Percentiles rank a stretch among this genome's conserved stretches.
Conservation (phyloP, 2,113 vertebrate genomes). For the Etheostoma cragini region DNA sequence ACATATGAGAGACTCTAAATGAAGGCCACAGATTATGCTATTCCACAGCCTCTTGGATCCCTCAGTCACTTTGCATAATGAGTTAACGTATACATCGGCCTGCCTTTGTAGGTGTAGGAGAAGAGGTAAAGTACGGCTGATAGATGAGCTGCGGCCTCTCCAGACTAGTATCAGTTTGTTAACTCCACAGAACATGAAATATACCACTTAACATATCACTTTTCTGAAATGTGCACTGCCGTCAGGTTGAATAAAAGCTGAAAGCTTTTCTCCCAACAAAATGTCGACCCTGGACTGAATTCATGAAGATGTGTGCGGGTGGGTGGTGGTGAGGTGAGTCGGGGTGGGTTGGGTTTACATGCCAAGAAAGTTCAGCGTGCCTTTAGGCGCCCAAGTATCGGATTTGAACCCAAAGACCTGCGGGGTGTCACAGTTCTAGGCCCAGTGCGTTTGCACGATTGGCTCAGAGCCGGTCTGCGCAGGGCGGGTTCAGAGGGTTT, state of each 20-base stretch:
- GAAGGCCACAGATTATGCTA: conserved; percentile 55
- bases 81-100: conserved; percentile 45
- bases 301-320: conserved; percentile 53
- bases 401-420: conserved; percentile 65
- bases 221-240: conserved; percentile 8
- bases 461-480: conserved; percentile 54
- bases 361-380: conserved; percentile 61
- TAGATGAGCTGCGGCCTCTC: conserved; percentile 13
- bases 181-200: conserved; percentile 26
- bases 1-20: conserved; percentile 59
- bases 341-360: conserved; percentile 33
- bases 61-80: conserved; percentile 52
- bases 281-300: conserved; percentile 26
- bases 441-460: conserved; percentile 39
- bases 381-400: conserved; percentile 46
- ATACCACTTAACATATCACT: conserved; percentile 18
- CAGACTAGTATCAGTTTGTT: not conserved
- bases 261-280: conserved; percentile 47
- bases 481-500: conserved; percentile 58
- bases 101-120: conserved; percentile 57
- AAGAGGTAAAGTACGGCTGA: conserved; percentile 45
- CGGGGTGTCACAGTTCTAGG: conserved; percentile 53
- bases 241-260: conserved; percentile 34
- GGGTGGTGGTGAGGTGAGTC: conserved; percentile 3
- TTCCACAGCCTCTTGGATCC: conserved; percentile 50